Conservation (phyloP, 2,888 invertebrate species). For the Achlya flavicornis region DNA sequence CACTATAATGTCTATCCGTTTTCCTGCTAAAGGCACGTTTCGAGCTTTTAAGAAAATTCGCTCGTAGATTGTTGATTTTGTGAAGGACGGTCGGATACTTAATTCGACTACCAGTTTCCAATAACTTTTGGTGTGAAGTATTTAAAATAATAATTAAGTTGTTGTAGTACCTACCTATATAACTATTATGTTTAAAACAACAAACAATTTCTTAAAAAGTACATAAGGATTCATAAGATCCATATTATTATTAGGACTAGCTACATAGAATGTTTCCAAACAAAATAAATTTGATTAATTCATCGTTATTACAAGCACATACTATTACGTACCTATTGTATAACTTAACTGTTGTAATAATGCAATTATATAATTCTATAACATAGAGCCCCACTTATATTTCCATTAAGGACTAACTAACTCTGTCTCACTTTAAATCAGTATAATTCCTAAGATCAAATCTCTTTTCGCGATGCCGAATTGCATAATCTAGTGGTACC, state of each 20-base stretch:
- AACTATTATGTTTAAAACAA: too few relatives aligned
- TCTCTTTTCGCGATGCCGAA: slow-evolving; percentile 23
- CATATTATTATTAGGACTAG: not conserved
- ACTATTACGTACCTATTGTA: slow-evolving; percentile 25
- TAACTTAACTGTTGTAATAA: slow-evolving; percentile 9
- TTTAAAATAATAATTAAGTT: slow-evolving; percentile 22
- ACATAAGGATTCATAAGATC: not conserved
- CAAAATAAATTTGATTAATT: not conserved
- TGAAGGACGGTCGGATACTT: slow-evolving; percentile 56
- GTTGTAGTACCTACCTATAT: not conserved
- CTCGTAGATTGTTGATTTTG: slow-evolving; percentile 43
- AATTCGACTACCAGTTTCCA: slow-evolving; percentile 28
- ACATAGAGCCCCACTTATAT: slow-evolving; percentile 38
- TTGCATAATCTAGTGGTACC: slow-evolving; percentile 25
- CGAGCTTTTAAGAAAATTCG: slow-evolving; percentile 38
- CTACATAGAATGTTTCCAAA: not conserved
- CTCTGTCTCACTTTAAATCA: slow-evolving; percentile 26
- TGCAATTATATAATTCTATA: slow-evolving; percentile 30
- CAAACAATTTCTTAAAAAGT: too few relatives aligned
- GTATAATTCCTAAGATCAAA: slow-evolving; percentile 19
- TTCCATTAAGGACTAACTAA: slow-evolving; percentile 32
- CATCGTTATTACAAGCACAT: not conserved
- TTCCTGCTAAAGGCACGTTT: slow-evolving; percentile 41
- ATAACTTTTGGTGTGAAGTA: slow-evolving; percentile 26
- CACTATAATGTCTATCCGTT: slow-evolving; percentile 37